Evolutionary conservation across 2,888 invertebrate species (phyloP).

Genomic region (Limenitis camilla): DNA sequence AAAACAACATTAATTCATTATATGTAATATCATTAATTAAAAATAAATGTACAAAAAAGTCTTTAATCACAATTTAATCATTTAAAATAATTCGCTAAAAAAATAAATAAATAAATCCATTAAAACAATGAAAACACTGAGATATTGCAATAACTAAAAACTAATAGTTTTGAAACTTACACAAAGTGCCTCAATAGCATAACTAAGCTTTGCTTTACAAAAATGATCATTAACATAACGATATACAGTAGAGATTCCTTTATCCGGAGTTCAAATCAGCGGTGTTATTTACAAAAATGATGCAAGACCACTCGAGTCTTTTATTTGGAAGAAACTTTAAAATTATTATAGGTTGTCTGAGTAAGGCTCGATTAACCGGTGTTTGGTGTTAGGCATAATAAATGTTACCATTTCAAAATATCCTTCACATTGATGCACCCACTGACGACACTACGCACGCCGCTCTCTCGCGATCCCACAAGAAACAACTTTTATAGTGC

Average conservation of each 20-base stretch:
- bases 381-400: too few species aligned
- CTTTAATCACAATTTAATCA: neutral
- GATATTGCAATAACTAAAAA: slow-evolving; percentile 22
- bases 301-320: neutral
- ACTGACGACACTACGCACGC: too few species aligned
- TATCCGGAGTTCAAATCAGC: too few species aligned
- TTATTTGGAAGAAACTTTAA: neutral
- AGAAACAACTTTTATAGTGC: too few species aligned
- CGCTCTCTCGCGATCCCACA: too few species aligned
- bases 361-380: too few species aligned
- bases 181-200: slow-evolving; percentile 26
- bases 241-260: neutral
- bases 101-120: slow-evolving; percentile 18
- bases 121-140: slow-evolving; percentile 19
- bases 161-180: slow-evolving; percentile 21
- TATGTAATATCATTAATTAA: too few species aligned
- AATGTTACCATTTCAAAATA: too few species aligned
- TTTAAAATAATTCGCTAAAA: slow-evolving; percentile 15
- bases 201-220: neutral
- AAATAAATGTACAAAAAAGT: too few species aligned
- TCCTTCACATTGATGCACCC: too few species aligned
- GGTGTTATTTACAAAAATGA: too few species aligned
- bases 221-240: neutral
- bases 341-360: neutral
- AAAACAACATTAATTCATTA: neutral